Evolutionary conservation across 2,888 invertebrate species (phyloP).

Genomic region (Cheilosia impressa): DNA sequence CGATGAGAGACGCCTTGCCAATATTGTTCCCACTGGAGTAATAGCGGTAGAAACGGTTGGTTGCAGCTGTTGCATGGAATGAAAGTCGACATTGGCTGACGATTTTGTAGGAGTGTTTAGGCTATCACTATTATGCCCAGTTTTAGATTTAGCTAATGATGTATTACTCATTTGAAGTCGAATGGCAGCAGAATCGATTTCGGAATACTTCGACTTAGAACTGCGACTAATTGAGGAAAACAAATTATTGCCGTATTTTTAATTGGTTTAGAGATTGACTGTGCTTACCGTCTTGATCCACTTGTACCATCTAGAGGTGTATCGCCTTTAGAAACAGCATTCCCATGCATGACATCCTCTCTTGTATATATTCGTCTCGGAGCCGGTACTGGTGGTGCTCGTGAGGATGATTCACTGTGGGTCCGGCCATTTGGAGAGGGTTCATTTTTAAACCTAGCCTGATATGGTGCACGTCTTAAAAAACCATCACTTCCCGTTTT

Average conservation of each 20-base stretch:
- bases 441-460: constrained; percentile 29
- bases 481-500: constrained; percentile 38
- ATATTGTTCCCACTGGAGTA: constrained; percentile 73
- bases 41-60: constrained; percentile 43
- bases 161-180: constrained; percentile 33
- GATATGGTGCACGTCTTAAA: neutral
- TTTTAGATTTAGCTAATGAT: constrained; percentile 38
- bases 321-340: constrained; percentile 89
- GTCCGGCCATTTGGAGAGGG: constrained; percentile 26
- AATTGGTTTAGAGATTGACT: neutral
- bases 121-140: constrained; percentile 62
- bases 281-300: constrained; percentile 51
- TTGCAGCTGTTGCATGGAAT: constrained; percentile 70
- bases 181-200: constrained; percentile 56
- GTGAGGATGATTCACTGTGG: constrained; percentile 38
- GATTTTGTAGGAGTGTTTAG: constrained; percentile 64
- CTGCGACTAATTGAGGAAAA: constrained; percentile 37
- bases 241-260: neutral
- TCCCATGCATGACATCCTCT: constrained; percentile 90
- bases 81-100: constrained; percentile 60
- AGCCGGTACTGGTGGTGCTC: constrained; percentile 47
- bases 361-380: constrained; percentile 86
- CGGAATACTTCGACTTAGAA: constrained; percentile 69
- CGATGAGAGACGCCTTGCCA: constrained; percentile 85
- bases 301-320: constrained; percentile 65